Evolutionary conservation across 2,113 vertebrate genomes (phyloP).

Genomic region (Neopipo cinnamomea): DNA sequence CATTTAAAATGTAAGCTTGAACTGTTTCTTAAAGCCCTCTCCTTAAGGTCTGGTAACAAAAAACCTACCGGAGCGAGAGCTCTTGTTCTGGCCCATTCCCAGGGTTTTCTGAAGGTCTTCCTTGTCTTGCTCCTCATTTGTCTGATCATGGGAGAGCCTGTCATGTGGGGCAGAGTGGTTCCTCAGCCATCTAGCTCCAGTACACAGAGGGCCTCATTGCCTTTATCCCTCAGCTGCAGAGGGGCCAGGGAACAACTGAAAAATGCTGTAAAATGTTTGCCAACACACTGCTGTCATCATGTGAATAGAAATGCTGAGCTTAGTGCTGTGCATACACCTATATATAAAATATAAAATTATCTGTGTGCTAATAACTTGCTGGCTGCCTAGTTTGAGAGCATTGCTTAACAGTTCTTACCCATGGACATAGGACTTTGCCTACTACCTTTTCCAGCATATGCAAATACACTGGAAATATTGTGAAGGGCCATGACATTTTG

Average conservation of each 20-base stretch:
- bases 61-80: accelerated
- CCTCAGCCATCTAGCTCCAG: accelerated
- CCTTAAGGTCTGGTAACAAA: not conserved
- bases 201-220: not conserved
- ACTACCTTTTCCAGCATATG: too few species aligned
- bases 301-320: not conserved
- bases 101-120: not conserved
- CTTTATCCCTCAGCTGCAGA: not conserved
- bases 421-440: accelerated
- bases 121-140: not conserved
- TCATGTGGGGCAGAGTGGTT: accelerated
- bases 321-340: accelerated
- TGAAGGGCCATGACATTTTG: not conserved
- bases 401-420: not conserved
- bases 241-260: not conserved
- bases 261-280: not conserved
- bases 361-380: not conserved
- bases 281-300: not conserved
- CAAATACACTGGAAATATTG: not conserved
- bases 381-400: not conserved
- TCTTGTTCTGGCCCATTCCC: not conserved
- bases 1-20: not conserved
- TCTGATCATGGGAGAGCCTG: accelerated
- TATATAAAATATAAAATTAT: not conserved
- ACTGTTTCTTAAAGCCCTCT: not conserved